phyloP scores from a whole-genome alignment of 23 tunicate species.

The Ascidia mentula region DNA sequence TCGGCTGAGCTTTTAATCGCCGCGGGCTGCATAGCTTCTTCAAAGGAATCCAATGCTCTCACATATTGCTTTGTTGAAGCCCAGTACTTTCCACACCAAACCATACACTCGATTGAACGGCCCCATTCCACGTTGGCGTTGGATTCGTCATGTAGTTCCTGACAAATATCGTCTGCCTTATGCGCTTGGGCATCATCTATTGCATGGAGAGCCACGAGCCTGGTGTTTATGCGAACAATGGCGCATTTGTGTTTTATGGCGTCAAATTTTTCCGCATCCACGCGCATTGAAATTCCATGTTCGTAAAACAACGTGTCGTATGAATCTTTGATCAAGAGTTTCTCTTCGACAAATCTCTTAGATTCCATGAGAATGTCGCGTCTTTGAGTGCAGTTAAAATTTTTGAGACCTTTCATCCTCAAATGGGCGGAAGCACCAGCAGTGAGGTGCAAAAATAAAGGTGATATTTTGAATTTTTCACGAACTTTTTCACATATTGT shows the following conservation, averaged over 20 bases:
- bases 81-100: conserved; percentile 14
- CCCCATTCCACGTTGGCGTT: not conserved
- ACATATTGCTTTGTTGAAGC: not conserved
- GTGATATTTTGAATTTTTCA: not conserved
- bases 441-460: not conserved
- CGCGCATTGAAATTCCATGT: not conserved
- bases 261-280: not conserved
- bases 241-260: not conserved
- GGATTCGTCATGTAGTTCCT: not conserved
- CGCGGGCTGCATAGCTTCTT: not conserved
- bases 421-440: not conserved
- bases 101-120: not conserved
- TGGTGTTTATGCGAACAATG: not conserved
- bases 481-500: not conserved
- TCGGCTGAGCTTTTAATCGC: not conserved
- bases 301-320: not conserved
- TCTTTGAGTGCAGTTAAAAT: not conserved
- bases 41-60: not conserved
- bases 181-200: not conserved
- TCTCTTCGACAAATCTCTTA: not conserved
- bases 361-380: not conserved
- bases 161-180: not conserved
- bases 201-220: not conserved
- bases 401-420: not conserved
- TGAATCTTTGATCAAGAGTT: not conserved